Evolutionary conservation across 2,888 invertebrate species (phyloP).

Genomic region (Allolobophora icterica): DNA sequence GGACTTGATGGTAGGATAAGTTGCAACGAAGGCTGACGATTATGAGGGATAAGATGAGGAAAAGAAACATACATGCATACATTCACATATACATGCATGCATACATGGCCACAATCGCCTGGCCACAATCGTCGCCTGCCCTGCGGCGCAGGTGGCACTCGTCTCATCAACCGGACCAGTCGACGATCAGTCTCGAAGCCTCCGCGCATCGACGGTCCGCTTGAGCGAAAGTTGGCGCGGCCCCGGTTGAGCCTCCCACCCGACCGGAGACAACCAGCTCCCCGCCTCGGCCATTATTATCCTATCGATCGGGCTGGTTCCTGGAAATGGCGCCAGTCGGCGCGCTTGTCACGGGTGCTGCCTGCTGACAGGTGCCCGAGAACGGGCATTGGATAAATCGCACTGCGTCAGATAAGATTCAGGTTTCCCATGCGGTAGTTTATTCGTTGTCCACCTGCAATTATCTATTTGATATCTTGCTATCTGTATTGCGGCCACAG

Average conservation of each 20-base stretch:
- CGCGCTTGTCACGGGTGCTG: not conserved
- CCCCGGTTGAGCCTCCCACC: not conserved
- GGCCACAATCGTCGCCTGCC: not conserved
- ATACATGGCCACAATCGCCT: not conserved
- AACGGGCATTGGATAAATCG: not conserved
- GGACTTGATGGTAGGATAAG: too few species aligned
- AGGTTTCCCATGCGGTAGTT: too few species aligned
- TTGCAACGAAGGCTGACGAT: too few species aligned
- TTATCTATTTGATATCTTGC: too few species aligned
- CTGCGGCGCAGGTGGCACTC: not conserved
- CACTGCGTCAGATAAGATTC: not conserved
- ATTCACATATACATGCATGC: not conserved
- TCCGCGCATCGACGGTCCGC: not conserved
- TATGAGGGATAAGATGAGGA: too few species aligned
- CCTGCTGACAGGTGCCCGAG: too few species aligned
- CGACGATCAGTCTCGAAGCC: not conserved
- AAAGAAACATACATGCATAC: too few species aligned
- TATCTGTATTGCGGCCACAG: too few species aligned
- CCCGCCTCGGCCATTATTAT: not conserved
- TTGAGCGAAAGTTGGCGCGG: not conserved
- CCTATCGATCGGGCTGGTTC: not conserved
- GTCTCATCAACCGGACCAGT: not conserved
- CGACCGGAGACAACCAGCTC: not conserved
- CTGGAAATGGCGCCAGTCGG: not conserved
- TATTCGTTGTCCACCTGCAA: too few species aligned